Evolutionary conservation across 2,888 invertebrate species (phyloP).

Genomic region (Tinea semifulvella): DNA sequence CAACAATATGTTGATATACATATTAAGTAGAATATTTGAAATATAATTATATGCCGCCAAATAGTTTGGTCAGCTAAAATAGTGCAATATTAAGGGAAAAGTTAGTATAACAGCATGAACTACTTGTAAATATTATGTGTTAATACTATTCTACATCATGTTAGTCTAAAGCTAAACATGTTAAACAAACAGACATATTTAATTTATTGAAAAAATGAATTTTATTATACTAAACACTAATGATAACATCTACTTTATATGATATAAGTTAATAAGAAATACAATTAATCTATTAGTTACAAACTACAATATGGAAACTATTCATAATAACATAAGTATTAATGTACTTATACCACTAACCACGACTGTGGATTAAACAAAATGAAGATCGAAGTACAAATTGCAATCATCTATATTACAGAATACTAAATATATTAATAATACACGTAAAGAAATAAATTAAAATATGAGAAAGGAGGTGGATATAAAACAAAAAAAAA

Average conservation of each 20-base stretch:
- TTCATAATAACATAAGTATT: conserved; percentile 10
- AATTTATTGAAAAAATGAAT: conserved; percentile 59
- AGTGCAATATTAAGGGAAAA: conserved; percentile 33
- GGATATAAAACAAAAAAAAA: conserved; percentile 5
- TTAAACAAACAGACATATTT: conserved; percentile 65
- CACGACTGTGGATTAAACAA: conserved; percentile 9
- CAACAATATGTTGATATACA: not conserved
- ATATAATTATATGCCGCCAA: not conserved
- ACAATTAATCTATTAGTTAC: conserved; percentile 61
- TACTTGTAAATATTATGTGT: conserved; percentile 13
- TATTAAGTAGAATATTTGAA: too few relatives aligned
- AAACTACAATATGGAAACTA: conserved; percentile 31
- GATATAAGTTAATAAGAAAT: conserved; percentile 38
- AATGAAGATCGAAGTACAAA: conserved; percentile 4
- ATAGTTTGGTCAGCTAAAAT: not conserved
- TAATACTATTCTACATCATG: conserved; percentile 56
- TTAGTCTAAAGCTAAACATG: conserved; percentile 66
- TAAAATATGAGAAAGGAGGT: too few relatives aligned
- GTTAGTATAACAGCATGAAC: conserved; percentile 36
- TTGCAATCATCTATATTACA: not conserved
- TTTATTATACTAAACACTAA: conserved; percentile 63
- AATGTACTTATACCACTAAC: conserved; percentile 8
- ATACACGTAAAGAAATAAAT: too few relatives aligned
- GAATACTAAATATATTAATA: conserved; percentile 2
- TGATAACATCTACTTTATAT: conserved; percentile 38